A percentile compares a stretch with the other conserved stretches of the same genome.
Evolutionary conservation across 2,888 invertebrate genomes (phyloP).

Genomic region (Drosophila siamana): DNA sequence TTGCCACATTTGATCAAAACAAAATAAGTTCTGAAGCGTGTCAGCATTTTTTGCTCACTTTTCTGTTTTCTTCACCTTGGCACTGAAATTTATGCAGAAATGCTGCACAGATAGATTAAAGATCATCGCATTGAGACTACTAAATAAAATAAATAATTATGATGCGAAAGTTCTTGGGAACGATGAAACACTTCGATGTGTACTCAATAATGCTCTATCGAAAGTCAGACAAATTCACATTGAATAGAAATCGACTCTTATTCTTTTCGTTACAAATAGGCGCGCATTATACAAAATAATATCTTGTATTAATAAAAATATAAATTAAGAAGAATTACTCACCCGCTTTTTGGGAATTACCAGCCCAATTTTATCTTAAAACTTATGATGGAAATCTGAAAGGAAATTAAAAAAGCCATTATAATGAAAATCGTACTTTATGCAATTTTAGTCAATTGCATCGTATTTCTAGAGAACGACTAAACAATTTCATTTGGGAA

Average conservation of each 20-base stretch:
- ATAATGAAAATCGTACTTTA: background rate
- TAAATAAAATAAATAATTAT: background rate
- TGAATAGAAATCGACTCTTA: background rate
- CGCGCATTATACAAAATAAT: no score
- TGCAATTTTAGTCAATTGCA: no score
- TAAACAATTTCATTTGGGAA: background rate
- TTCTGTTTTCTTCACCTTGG: conserved; percentile 32
- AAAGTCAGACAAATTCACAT: background rate
- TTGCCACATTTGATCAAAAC: conserved; percentile 60
- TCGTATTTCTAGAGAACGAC: background rate
- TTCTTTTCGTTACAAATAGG: no score
- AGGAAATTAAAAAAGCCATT: no score
- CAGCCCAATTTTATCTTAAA: no score
- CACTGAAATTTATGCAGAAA: conserved; percentile 39
- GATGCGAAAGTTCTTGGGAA: background rate
- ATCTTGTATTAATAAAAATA: no score
- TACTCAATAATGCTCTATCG: background rate
- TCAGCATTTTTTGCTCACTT: conserved; percentile 26
- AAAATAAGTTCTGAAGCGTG: conserved; percentile 45
- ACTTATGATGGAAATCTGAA: background rate
- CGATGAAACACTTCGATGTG: background rate
- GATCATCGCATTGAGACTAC: conserved; percentile 2
- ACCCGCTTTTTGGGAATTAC: background rate
- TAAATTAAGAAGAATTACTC: background rate
- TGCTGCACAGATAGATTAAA: conserved; percentile 11